Evolutionary conservation across 2,797 vertebrate species (phyloP).

Genomic region (Chiloscyllium punctatum): DNA sequence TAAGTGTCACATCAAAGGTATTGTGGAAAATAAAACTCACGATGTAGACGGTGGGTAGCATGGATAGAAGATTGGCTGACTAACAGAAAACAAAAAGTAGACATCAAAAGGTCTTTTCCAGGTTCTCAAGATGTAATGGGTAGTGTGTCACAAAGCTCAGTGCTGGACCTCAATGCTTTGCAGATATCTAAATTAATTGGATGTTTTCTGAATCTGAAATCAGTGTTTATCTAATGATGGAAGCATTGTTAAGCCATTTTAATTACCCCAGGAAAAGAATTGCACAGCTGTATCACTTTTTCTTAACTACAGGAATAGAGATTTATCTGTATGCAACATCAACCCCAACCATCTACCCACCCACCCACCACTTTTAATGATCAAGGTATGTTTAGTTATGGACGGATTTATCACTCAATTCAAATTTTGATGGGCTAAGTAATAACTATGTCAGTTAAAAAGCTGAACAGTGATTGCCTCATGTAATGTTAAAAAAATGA

Average conservation of each 20-base stretch:
- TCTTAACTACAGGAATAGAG: neutral
- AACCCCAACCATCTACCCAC: no score
- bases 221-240: neutral
- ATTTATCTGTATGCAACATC: neutral
- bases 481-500: neutral
- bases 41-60: no score
- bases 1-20: no score
- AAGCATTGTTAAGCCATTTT: neutral
- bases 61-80: no score
- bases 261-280: neutral
- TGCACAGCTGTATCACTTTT: neutral
- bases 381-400: neutral
- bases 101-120: no score
- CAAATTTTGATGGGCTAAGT: neutral
- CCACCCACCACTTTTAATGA: no score
- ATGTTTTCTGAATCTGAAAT: neutral
- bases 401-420: neutral
- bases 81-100: no score
- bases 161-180: no score
- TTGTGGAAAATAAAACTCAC: no score
- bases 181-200: no score
- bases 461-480: neutral
- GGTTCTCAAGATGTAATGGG: no score
- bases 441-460: neutral
- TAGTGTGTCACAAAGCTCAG: no score